Base-by-base conservation (phyloP, 2,797 vertebrate genomes). In the Dicrostonyx torquatus region DNA sequence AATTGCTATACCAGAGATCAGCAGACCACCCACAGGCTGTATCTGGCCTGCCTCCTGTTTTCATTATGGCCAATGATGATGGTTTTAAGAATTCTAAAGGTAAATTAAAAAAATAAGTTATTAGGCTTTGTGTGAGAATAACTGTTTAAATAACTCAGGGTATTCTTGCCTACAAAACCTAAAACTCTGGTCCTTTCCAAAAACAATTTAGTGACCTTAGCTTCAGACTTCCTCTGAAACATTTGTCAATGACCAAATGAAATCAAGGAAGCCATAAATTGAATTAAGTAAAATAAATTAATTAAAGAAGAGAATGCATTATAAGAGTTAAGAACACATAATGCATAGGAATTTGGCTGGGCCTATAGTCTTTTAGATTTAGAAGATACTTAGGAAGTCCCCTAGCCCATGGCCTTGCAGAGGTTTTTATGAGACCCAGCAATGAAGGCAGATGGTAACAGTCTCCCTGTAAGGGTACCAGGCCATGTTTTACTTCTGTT, bases 81-180 rank as follows among this genome's bases (percentile, higher is more conserved):
- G 18, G 5, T 75, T 85, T 96, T 87, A 87, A 91, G 64, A 50
- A 73, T 90, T 93, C 91, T 60, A 87, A 68, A 90, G 60, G 5
- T 77, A 85, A 95, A 90, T 43, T 55, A 62, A 87, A 55, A 13
- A 53, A 86, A 72, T 64, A 87, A 40, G 10, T 24, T 87, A 13
- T n/a, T 87, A 78, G 12, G 37, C n/a, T 89, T 78, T 53, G 48
- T 20, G 34, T 87, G 29, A 95, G 26, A 84, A 89, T 0, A 68
- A 29, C 89, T 90, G 50, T 55, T 93, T 82, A 60, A 72, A 94
- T n/a, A 92, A 93, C 79, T n/a, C 43, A 90, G 66, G 37, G 50
- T n/a, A 73, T 73, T 68, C 31, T 89, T 87, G 40, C 20, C 40
- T 66, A 4, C n/a, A 84, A 62, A 90, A 22, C 58, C 62, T 86